phyloP scores from a whole-genome alignment of 2,888 invertebrate genomes.

The Ochlodes sylvanus region DNA sequence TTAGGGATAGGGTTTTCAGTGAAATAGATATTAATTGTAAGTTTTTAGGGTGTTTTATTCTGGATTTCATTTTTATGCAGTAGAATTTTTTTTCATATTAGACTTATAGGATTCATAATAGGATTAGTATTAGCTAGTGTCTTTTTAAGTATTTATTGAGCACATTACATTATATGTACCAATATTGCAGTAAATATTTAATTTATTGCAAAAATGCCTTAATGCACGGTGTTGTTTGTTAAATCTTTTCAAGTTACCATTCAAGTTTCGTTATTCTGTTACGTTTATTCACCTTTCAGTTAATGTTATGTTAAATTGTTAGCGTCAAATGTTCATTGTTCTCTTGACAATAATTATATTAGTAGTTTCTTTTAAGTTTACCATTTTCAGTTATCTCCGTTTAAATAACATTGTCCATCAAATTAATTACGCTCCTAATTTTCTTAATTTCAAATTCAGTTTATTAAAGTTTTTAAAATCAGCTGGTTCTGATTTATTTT shows the following conservation, averaged over 20 bases:
- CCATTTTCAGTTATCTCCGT: not conserved
- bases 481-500: constrained; percentile 12
- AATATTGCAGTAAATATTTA: not conserved
- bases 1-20: constrained; percentile 48
- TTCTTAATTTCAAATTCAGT: no score
- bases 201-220: constrained; percentile 60
- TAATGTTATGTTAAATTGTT: constrained; percentile 31
- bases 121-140: constrained; percentile 39
- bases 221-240: constrained; percentile 79
- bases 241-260: constrained; percentile 35
- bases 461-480: no score
- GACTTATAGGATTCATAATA: constrained; percentile 44
- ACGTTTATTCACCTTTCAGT: constrained; percentile 25
- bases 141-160: not conserved
- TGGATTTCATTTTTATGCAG: not conserved
- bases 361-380: not conserved
- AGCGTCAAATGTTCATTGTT: not conserved
- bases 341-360: not conserved
- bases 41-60: not conserved
- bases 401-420: no score
- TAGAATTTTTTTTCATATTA: not conserved
- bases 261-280: constrained; percentile 36
- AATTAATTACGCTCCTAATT: no score
- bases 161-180: not conserved
- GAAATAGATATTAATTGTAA: constrained; percentile 16